A percentile compares a stretch with the other conserved stretches of the same genome.
Evolutionary conservation across 2,797 vertebrate genomes (phyloP).

Genomic region (Hydrocynus forskahlii): DNA sequence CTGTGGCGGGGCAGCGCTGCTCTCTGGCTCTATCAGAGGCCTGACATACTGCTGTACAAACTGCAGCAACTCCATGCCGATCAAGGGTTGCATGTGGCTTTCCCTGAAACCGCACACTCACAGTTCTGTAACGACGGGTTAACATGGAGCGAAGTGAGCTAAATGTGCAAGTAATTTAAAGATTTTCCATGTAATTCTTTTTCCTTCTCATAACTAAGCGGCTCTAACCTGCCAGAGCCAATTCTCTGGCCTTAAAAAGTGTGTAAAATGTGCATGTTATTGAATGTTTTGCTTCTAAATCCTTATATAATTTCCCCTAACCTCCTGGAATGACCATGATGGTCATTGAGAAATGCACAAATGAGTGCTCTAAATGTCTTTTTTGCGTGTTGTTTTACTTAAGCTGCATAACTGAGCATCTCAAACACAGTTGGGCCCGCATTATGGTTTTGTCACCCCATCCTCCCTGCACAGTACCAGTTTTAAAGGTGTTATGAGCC

Average conservation of each 20-base stretch:
- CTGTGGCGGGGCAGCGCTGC: neutral
- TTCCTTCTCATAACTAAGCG: neutral
- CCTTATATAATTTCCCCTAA: neutral
- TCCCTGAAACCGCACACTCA: neutral
- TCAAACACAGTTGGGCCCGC: neutral
- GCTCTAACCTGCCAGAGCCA: neutral
- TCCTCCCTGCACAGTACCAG: too few species aligned
- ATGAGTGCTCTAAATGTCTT: too few species aligned
- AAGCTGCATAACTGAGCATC: neutral
- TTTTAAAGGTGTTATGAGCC: too few species aligned
- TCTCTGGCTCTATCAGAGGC: constrained; percentile 26
- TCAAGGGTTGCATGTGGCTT: neutral
- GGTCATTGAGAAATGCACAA: too few species aligned
- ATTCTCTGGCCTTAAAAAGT: neutral
- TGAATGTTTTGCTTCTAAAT: neutral
- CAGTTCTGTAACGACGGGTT: neutral
- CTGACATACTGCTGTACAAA: neutral
- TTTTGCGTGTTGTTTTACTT: neutral
- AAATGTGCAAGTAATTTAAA: neutral
- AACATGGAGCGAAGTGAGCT: neutral
- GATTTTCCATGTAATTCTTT: neutral
- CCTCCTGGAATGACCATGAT: neutral
- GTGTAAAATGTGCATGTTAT: neutral
- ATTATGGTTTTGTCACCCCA: too few species aligned
- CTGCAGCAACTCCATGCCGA: neutral